Base-by-base conservation (phyloP, 1,140 invertebrate genomes). In the Drosophila pachea region DNA sequence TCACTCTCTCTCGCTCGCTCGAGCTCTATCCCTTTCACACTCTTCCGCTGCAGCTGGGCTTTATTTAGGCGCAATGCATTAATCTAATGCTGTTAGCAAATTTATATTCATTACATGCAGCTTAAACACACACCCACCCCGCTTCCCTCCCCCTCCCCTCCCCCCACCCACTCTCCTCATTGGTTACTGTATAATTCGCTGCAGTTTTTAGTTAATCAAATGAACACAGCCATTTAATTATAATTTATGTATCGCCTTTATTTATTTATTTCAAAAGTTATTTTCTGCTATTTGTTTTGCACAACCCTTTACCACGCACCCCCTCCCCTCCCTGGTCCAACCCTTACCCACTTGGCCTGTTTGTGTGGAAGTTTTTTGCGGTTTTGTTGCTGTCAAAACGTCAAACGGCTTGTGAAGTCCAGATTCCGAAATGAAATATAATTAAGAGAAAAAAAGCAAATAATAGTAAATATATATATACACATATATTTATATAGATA, bases 51-150 rank as follows among this genome's bases (percentile, higher is more conserved):
- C 40, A 42, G 45, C 62, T 73, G 43, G 22, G 22, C 22, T 22
- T 22, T 22, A 22, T 40, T 42, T 59, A 45, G 49, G 54, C 59
- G 47, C 67, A 45, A 33, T 58, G 68, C 60, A 68, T 83, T 83
- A 83, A 82, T 83, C 78, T 82, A 83, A 82, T 82, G 75, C 75
- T 54, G 56, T 78, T 83, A 75, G 71, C 70, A 72, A 75, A 84
- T 84, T 82, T 84, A 64, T 82, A 75, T 82, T 84, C 68, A 84
- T 82, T 82, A 84, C 58, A 61, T 52, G 54, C 54, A 33, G 43
- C 53, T 65, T 52, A 58, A 42, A 52, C 40, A 43, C 40, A 14
- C n/a, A 5, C 12, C 40, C n/a, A 5, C 12, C 1, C n/a, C 40
- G 6, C 40, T 11, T 9, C 40, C 40, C 38, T 11, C n/a, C 5